Evolutionary conservation across 2,113 vertebrate species (phyloP).

Genomic region (Nesoenas mayeri): DNA sequence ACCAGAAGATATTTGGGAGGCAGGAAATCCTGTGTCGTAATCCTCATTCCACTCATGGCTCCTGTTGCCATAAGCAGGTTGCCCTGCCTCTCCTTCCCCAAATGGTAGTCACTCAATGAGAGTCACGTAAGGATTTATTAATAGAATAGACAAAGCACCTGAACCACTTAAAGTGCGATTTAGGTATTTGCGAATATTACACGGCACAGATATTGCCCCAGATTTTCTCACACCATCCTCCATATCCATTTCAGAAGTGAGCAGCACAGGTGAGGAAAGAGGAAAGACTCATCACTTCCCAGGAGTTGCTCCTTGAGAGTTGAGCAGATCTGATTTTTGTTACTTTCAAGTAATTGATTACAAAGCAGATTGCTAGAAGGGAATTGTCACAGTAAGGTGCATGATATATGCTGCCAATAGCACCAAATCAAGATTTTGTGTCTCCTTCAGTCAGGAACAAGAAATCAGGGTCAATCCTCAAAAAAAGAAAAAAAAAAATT

Average conservation of each 20-base stretch:
- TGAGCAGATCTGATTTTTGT: background rate
- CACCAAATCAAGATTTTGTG: background rate
- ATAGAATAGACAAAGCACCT: background rate
- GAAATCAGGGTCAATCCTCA: background rate
- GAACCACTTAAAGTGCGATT: background rate
- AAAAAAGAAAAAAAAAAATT: background rate
- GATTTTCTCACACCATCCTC: background rate
- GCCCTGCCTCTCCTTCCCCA: background rate
- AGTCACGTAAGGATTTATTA: background rate
- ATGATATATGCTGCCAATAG: background rate
- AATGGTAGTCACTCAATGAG: background rate
- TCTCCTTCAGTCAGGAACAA: background rate
- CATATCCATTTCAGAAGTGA: background rate
- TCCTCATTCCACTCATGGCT: background rate
- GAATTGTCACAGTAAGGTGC: background rate
- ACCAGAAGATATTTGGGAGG: background rate
- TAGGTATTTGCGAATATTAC: background rate
- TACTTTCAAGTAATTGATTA: background rate
- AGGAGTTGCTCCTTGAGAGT: background rate
- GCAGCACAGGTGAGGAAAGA: background rate
- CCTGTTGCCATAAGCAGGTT: background rate
- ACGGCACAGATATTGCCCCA: background rate
- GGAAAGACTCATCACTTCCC: background rate
- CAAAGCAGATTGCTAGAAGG: background rate
- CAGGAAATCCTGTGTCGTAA: constrained; percentile 44